phyloP scores from a whole-genome alignment of 2,113 vertebrate genomes.

The Neoarius graeffei region DNA sequence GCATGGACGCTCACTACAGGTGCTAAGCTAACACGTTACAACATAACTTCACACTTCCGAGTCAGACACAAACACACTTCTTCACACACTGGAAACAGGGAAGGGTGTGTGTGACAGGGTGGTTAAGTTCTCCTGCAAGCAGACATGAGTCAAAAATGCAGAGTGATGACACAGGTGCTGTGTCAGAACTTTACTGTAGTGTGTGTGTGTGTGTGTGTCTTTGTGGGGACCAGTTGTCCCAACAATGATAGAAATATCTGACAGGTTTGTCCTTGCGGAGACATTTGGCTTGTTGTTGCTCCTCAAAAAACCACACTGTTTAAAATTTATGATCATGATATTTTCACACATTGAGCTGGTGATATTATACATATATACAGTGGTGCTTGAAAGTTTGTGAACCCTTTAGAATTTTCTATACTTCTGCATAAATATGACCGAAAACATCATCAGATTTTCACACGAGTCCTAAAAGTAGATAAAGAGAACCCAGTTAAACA shows the following conservation, averaged over 20 bases:
- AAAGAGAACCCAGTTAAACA: no score
- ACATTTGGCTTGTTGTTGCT: neutral
- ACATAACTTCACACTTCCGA: slow-evolving; percentile 40
- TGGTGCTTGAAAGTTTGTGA: no score
- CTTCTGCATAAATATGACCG: no score
- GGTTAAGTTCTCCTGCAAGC: neutral
- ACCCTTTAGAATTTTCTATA: no score
- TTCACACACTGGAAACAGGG: slow-evolving; percentile 33
- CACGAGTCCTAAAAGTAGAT: no score
- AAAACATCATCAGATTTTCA: no score
- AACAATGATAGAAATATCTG: no score
- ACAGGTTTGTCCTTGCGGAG: no score
- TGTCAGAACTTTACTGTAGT: neutral
- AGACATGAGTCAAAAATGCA: slow-evolving; percentile 7
- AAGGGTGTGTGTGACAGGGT: neutral
- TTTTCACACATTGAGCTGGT: no score
- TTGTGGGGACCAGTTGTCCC: neutral
- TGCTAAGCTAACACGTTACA: slow-evolving; percentile 38
- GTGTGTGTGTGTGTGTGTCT: neutral
- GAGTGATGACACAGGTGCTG: slow-evolving; percentile 9
- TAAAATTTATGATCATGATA: no score
- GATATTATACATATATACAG: no score
- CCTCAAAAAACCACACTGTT: no score
- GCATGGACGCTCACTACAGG: slow-evolving; percentile 5
- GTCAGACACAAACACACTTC: slow-evolving; percentile 50